Evolutionary conservation across 2,113 vertebrate species (phyloP), one percentile per base, ranked within the genome.

Genomic region (Rattus rattus): DNA sequence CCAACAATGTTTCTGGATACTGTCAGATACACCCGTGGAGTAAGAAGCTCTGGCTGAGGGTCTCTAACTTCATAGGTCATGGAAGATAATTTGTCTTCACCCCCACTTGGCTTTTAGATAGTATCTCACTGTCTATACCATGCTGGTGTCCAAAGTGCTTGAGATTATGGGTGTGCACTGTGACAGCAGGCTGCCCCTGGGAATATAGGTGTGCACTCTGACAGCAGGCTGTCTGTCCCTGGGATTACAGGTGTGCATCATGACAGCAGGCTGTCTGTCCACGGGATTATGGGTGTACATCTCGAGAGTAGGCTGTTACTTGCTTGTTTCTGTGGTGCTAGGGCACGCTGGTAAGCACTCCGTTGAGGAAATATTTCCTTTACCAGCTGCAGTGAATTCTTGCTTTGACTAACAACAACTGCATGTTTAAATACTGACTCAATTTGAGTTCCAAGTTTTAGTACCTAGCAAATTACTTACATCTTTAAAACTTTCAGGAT

Each of bases 401-500:
- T 94, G 14, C 43, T 88, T 63, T 92, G 11, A 77, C 17, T 52
- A 72, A 89, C 12, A 72, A 87, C 89, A 52, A 80, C 5, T 30
- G 12, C 43, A 22, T 89, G 61, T 80, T 79, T 73, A 19, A 30
- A 56, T 4, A 73, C 1, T 16, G 61, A 10, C 4, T 61, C 36
- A 76, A 86, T 24, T 47, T 56, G 12, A 56, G 30, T 2, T 30
- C n/a, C 67, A 0, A 69, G 2, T 43, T 84, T 92, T 76, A 61
- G 7, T 16, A 1, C 43, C 17, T 20, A 8, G 79, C 3, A 76
- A 95, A 67, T 77, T 47, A 98, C 99, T 99, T 98, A 99, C 99
- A 0, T 99, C 98, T 93, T 99, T 98, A 79, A 99, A 99, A 88
- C 98, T 98, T 94, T 97, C 97, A 0, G 99, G 99, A 94, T 99